Evolutionary conservation across 2,888 invertebrate species (phyloP).

Genomic region (Cataglyphis livida): DNA sequence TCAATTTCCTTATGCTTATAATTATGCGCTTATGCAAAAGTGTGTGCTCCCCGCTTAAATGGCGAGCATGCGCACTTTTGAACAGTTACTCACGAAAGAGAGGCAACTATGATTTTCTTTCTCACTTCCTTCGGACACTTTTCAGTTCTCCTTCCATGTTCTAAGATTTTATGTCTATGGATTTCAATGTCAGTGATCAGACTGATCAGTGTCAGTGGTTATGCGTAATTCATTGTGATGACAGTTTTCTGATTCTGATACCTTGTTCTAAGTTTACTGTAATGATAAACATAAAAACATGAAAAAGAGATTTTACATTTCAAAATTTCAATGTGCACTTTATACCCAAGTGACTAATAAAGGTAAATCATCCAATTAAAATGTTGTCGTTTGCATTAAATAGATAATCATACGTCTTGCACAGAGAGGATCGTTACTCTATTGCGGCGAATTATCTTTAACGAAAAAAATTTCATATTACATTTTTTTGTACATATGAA

Average conservation of each 20-base stretch:
- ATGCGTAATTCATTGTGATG: constrained; percentile 59
- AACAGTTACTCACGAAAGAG: no score
- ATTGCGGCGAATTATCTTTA: constrained; percentile 13
- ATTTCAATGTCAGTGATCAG: no score
- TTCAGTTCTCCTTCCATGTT: no score
- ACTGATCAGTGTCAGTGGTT: no score
- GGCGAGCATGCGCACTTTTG: no score
- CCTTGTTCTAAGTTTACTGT: constrained; percentile 63
- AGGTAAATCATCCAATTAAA: constrained; percentile 61
- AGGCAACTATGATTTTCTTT: no score
- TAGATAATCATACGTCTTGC: not conserved
- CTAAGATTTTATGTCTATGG: no score
- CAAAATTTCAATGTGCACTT: constrained; percentile 66
- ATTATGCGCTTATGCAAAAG: no score
- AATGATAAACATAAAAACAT: constrained; percentile 71
- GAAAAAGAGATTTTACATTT: constrained; percentile 65
- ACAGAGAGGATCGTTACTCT: not conserved
- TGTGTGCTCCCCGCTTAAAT: no score
- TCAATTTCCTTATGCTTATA: no score
- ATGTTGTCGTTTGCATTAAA: not conserved
- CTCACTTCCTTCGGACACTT: no score
- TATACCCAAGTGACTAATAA: constrained; percentile 57
- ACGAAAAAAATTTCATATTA: not conserved
- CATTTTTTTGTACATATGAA: not conserved
- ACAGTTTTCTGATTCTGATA: constrained; percentile 76